phyloP scores from a whole-genome alignment of 2,888 invertebrate species.

The Watsonalla binaria region DNA sequence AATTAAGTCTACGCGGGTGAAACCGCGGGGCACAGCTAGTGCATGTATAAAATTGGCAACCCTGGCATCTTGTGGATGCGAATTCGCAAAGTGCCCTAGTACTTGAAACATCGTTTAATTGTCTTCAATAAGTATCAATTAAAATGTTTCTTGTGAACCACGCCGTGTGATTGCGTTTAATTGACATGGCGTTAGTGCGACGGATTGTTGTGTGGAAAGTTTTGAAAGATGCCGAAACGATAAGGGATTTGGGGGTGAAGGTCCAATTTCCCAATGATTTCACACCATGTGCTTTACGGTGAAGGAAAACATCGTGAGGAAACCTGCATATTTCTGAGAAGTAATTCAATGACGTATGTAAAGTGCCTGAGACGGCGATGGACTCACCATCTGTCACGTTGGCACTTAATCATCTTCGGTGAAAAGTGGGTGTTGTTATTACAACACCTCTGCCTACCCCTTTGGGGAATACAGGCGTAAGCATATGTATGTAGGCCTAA shows the following conservation, averaged over 20 bases:
- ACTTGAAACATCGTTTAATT: conserved; percentile 39
- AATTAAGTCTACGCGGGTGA: background rate
- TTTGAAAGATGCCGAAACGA: background rate
- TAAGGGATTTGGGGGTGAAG: background rate
- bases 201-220: background rate
- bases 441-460: no score
- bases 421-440: no score
- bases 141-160: conserved; percentile 27
- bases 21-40: background rate
- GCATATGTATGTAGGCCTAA: no score
- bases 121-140: conserved; percentile 60
- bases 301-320: no score
- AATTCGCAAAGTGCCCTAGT: background rate
- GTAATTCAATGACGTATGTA: no score
- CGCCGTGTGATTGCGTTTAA: conserved; percentile 43
- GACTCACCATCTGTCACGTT: no score
- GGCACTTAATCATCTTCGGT: no score
- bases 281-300: no score
- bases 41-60: background rate
- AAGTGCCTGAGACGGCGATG: no score
- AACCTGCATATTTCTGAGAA: no score
- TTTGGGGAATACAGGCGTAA: no score
- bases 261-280: no score
- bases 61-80: background rate
- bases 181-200: conserved; percentile 21